Evolutionary conservation across 92 coral and sea anemone genomes (phyloP).

Genomic region (Isaurus tuberculatus): DNA sequence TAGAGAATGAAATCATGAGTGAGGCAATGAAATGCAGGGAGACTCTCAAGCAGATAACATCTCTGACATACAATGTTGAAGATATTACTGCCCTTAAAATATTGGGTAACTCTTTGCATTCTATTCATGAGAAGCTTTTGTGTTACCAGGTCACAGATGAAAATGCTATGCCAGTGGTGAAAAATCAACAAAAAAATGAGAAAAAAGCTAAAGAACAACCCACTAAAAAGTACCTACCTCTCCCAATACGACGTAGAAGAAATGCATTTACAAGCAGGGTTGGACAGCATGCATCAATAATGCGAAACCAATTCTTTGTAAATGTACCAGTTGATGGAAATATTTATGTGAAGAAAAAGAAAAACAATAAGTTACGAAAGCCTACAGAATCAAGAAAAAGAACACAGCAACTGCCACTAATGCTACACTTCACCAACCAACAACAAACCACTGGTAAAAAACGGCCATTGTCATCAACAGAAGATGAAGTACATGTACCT

Average conservation of each 20-base stretch:
- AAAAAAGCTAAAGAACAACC: neutral
- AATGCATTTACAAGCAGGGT: conserved; percentile 49
- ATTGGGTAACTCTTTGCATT: conserved; percentile 17
- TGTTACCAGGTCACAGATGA: conserved; percentile 42
- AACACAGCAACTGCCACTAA: conserved; percentile 21
- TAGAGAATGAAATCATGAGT: conserved; percentile 5
- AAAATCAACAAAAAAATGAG: conserved; percentile 1
- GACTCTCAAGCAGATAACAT: conserved; percentile 36
- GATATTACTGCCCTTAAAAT: conserved; percentile 48
- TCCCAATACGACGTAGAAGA: conserved; percentile 49
- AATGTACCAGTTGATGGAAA: conserved; percentile 57
- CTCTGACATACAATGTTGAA: conserved; percentile 50
- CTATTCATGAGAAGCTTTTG: neutral
- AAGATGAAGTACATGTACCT: conserved; percentile 17
- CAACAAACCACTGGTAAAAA: conserved; percentile 6
- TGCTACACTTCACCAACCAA: neutral
- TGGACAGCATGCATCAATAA: conserved; percentile 57
- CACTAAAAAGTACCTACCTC: conserved; percentile 39
- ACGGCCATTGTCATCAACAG: neutral
- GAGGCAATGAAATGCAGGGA: conserved; percentile 59
- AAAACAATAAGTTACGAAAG: neutral
- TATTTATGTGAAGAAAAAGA: conserved; percentile 27
- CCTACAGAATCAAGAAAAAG: conserved; percentile 9
- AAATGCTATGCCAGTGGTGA: neutral
- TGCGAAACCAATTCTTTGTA: conserved; percentile 50